Conservation (phyloP, 35 echinoderm and acorn worm species). For the Lytechinus variegatus region DNA sequence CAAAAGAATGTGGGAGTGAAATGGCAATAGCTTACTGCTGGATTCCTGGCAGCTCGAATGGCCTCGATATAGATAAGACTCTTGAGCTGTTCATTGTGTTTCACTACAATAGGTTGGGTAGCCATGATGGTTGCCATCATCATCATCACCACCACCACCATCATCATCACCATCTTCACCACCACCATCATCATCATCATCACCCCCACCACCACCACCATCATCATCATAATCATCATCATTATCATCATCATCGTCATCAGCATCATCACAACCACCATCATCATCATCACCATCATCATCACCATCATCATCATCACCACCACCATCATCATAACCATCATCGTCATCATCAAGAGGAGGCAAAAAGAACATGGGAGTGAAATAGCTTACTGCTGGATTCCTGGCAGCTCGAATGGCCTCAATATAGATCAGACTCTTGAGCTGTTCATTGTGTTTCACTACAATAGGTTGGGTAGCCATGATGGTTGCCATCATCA, state of each 20-base stretch:
- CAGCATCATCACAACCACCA: too few relatives aligned
- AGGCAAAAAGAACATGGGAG: neutral
- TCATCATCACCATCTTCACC: too few relatives aligned
- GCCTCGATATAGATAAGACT: neutral
- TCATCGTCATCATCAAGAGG: too few relatives aligned
- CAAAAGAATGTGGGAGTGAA: too few relatives aligned
- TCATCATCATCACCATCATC: too few relatives aligned
- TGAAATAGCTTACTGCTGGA: neutral
- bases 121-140: slow-evolving; percentile 47
- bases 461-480: slow-evolving; percentile 45
- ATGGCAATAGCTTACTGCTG: neutral
- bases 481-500: slow-evolving; percentile 20
- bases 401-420: neutral
- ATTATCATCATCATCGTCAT: too few relatives aligned
- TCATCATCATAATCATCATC: too few relatives aligned
- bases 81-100: slow-evolving; percentile 46
- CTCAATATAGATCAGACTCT: neutral
- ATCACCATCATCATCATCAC: too few relatives aligned
- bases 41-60: neutral
- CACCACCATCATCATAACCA: too few relatives aligned
- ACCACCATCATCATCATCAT: neutral
- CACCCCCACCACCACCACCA: too few relatives aligned
- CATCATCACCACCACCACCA: too few relatives aligned
- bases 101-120: slow-evolving; percentile 28
- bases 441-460: slow-evolving; percentile 36